Base-by-base conservation (phyloP, 2,113 vertebrate species). In the Gila orcuttii region DNA sequence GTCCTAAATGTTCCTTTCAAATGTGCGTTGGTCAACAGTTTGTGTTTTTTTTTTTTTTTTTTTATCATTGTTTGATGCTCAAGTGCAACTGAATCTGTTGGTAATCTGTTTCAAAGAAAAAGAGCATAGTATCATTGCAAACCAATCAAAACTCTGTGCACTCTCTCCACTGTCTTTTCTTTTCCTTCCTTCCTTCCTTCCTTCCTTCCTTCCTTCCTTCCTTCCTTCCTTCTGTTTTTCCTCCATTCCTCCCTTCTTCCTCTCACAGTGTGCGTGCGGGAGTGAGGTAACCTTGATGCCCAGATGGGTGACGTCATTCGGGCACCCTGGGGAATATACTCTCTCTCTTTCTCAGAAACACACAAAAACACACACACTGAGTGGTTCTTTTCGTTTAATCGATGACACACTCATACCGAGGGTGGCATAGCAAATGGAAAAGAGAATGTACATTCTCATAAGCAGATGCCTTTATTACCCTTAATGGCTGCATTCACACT, bases 251-350 rank as follows among this genome's bases (percentile, higher is more conserved):
- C 28, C 39, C 39, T 45, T 71, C 76, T 45, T 31, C 71, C 80
- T 83, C 47, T 86, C 39, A 12, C 23, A 45, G 69, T 86, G 55
- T 86, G 74, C 10, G 9, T 82, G 80, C 12, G 47, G 62, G 45
- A 69, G 45, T 82, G 84, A 62, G 31, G 84, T 86, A 86, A 84
- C 86, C 88, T 89, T 89, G 86, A 87, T 87, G 84, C 62, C 73
- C 66, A 77, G 69, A 73, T 85, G 39, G 28, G 52, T 89, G 86
- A 87, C 80, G 86, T 86, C 86, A 87, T 83, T 82, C 68, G 23
- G 39, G 21, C 28, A 73, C 88, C 83, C 79, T 50, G 47, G 52
- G 71, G 88, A 87, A 39, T 25, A 78, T 79, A 73, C 77, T 39
- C 86, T 36, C 77, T 57, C 52, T 62, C 68, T 33, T n/a, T 42